Base-by-base conservation (phyloP, 2,888 invertebrate species). In the Lysandra coridon region DNA sequence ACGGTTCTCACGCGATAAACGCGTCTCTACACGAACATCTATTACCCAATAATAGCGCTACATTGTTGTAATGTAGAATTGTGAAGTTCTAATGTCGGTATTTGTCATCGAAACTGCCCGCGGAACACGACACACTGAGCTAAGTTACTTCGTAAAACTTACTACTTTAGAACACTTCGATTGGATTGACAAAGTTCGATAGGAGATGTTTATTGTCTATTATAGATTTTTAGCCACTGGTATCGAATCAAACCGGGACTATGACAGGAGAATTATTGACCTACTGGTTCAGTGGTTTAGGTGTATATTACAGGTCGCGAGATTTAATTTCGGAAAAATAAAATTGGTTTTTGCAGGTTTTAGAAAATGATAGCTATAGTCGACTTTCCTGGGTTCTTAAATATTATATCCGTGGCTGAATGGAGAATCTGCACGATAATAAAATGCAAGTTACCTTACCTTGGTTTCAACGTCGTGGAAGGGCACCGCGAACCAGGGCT, bases 401-500 rank as follows among this genome's bases (percentile, higher is more conserved):
- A 53, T 14, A 14, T 2, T 14, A 23, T 12, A 53, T 53, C 53
- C 10, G 2, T 14, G 53, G 53, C 14, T 10, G 14, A 53, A 12
- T 53, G 53, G 14, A 2, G 12, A 2, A 10, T 14, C 2, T 53
- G 10, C 23, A 23, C 0, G 53, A 14, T 12, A 53, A 85, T 86
- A 83, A 82, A 82, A 37, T 83, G 10, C 4, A 64, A 30, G 30
- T 91, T 88, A 96, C 97, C 96, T 91, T 88, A 96, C 97, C 96
- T 96, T 96, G 37, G 96, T 95, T 83, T 96, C 96, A 79, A 96
- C 96, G 86, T 97, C 96, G 81, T 96, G 95, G 87, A 96, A 96
- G 0, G 96, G 96, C 81, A 97, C 95, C 14, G 97, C 97, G 81
- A 96, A 95, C 97, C 97, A 97, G 0, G 97, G 96, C 82, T 96